A percentile compares a stretch with the other conserved stretches of the same genome.
Evolutionary conservation across 1,140 invertebrate species (phyloP).

Genomic region (Pachypeltis micranthus): DNA sequence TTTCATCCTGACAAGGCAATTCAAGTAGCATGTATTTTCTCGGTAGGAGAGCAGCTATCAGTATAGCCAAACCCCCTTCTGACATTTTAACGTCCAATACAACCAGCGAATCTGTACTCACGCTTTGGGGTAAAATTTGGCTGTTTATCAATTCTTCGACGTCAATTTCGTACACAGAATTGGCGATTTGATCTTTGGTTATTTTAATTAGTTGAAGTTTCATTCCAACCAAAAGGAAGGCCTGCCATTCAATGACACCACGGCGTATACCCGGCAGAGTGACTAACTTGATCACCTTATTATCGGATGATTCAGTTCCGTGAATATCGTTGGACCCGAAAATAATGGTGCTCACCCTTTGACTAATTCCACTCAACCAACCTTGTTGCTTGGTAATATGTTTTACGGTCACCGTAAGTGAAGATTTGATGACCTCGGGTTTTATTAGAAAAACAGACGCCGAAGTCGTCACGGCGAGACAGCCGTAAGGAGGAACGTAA

Average conservation of each 20-base stretch:
- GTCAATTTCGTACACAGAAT: neutral
- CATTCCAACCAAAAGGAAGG: constrained; percentile 12
- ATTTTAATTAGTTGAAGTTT: constrained; percentile 5
- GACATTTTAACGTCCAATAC: neutral
- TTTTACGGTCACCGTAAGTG: constrained; percentile 53
- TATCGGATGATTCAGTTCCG: constrained; percentile 49
- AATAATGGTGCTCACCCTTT: constrained; percentile 71
- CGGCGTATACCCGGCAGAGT: constrained; percentile 28
- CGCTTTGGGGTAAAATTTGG: neutral
- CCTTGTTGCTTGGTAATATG: constrained; percentile 65
- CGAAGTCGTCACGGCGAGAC: constrained; percentile 80
- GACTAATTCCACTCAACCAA: constrained; percentile 76
- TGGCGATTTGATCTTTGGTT: neutral
- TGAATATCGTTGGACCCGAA: constrained; percentile 64
- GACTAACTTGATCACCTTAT: constrained; percentile 36
- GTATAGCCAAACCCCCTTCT: constrained; percentile 10
- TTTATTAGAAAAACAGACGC: constrained; percentile 73
- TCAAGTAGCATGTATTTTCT: neutral
- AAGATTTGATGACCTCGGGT: constrained; percentile 38
- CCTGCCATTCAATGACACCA: neutral
- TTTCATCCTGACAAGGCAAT: constrained; percentile 1
- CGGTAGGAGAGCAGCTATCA: neutral
- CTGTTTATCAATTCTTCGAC: constrained; percentile 1
- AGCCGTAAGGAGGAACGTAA: constrained; percentile 55
- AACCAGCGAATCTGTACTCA: neutral